Percentiles rank a stretch among this genome's conserved stretches.
phyloP scores from a whole-genome alignment of 2,888 invertebrate genomes.

The Latheticus oryzae region DNA sequence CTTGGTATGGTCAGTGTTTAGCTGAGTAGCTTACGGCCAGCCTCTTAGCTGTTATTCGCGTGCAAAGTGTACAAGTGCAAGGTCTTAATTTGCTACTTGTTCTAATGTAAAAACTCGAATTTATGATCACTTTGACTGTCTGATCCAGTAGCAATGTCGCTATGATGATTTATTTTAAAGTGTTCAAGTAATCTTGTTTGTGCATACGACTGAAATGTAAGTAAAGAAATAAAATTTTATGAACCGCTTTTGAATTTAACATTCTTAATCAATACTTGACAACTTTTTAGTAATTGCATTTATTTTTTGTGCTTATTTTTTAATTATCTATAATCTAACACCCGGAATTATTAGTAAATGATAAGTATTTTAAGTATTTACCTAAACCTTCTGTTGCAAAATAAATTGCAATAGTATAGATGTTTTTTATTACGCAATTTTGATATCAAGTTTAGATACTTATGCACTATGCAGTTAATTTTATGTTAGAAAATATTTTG shows the following conservation, averaged over 20 bases:
- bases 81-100: conserved; percentile 12
- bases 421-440: too few species aligned
- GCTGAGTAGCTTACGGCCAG: conserved; percentile 27
- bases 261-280: not conserved
- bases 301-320: too few species aligned
- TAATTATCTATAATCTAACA: too few species aligned
- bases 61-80: conserved; percentile 23
- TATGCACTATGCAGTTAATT: too few species aligned
- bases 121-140: conserved; percentile 14
- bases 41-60: conserved; percentile 33
- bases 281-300: not conserved
- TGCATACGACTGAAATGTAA: conserved; percentile 26
- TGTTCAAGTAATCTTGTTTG: conserved; percentile 17
- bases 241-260: not conserved
- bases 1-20: conserved; percentile 37
- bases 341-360: too few species aligned
- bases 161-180: conserved; percentile 13
- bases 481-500: too few species aligned
- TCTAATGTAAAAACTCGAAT: conserved; percentile 1
- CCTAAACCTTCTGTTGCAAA: too few species aligned
- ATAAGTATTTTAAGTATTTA: too few species aligned
- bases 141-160: conserved; percentile 9
- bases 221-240: conserved; percentile 21
- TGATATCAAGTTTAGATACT: too few species aligned
- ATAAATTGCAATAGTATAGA: too few species aligned